Evolutionary conservation across 2,888 invertebrate species (phyloP), one percentile per base, ranked within the genome.

Genomic region (Caenorhabditis virilis): DNA sequence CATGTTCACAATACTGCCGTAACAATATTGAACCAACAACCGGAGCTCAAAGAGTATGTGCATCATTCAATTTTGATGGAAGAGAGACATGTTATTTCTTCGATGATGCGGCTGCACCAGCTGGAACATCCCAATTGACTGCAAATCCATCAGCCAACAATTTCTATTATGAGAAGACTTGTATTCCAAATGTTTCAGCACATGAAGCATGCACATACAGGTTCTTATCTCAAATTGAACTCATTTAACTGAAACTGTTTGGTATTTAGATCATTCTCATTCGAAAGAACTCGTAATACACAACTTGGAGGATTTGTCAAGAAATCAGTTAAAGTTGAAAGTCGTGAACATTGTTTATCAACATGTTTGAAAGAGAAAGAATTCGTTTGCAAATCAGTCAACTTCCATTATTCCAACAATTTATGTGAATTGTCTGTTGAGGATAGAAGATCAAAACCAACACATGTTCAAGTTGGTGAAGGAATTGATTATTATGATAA

Each of bases 401-500:
- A 86, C 46, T 87, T 85, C 82, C 84, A 86, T 75, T 84, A 84
- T 48, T 83, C 85, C 22, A 84, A 84, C 41, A 83, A 85, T 48
- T 64, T 74, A 83, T 51, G 86, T 36, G 85, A 85, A 60, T 70
- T 87, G 50, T 86, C 85, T 70, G 83, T 85, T 22, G 86, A 87
- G 62, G 87, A 86, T 45, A 78, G 87, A 53, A 56, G 87, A 47
- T 85, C 86, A 2, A 85, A 85, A 51, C 86, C 87, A 16, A 84
- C 84, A 54, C 84, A 84, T 48, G 85, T 87, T 76, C 82, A 85
- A 22, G 85, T 85, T 77, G 82, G 83, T 33, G 79, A 80, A 33
- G 71, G 75, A 83, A 84, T 86, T 42, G 87, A 87, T 75, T 87
- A 87, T 78, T 84, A 87, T 79, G 87, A 87, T 77, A 87, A 87